These are phyloP conservation scores for Dasyornis broadbenti DNA, from an alignment of 2,113 vertebrate genomes.

Conservation along the genomic window DNA sequence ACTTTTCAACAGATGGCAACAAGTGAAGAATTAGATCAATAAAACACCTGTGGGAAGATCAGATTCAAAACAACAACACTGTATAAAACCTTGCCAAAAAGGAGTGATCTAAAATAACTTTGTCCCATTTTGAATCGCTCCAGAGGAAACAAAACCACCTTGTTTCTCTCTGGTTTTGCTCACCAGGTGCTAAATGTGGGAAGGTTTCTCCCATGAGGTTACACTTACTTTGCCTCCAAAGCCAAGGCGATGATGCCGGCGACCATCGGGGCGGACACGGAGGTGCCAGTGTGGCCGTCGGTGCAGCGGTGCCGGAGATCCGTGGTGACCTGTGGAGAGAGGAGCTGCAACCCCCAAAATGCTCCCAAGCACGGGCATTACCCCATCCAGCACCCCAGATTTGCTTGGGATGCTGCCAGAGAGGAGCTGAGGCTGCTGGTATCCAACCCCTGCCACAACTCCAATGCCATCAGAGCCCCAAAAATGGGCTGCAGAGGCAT, in stretches of 20 bases:
- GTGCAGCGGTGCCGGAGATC: constrained; percentile 79
- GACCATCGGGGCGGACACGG: constrained; percentile 79
- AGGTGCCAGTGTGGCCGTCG: constrained; percentile 77
- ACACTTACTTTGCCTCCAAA: constrained; percentile 79
- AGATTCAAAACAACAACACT: not conserved
- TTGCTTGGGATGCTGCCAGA: not conserved
- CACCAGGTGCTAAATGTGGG: not conserved
- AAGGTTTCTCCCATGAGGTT: not conserved
- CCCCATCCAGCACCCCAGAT: not conserved
- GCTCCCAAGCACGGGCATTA: not conserved
- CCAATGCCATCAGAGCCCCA: rapidly evolving
- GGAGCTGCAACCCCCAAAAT: not conserved
- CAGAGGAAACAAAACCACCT: not conserved
- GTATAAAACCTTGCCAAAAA: not conserved
- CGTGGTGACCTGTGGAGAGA: constrained; percentile 70
- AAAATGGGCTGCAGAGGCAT: not conserved
- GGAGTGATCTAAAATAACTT: not conserved
- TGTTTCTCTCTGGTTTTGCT: not conserved
- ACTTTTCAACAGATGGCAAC: not conserved
- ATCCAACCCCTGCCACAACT: rapidly evolving
- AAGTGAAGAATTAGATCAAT: constrained; percentile 22
- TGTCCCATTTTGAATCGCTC: not conserved
- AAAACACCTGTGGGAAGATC: constrained; percentile 3
- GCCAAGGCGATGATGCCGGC: constrained; percentile 78
- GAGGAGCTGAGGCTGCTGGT: not conserved